Conservation (phyloP, 2,888 invertebrate species). For the Exephanes ischioxanthus region DNA sequence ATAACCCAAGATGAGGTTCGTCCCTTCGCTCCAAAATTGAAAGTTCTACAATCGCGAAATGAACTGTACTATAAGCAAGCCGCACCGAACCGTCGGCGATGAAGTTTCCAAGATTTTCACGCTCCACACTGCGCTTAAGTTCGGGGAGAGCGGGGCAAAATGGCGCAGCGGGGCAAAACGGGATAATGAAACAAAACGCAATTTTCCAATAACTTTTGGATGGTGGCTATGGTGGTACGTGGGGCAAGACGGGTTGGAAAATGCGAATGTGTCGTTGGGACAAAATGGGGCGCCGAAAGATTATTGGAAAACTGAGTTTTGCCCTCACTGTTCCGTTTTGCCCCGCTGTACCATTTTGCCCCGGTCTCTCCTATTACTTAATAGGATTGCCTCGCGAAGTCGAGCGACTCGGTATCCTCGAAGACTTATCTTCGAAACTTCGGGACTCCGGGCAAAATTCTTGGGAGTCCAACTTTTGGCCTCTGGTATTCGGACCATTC, state of each 20-base stretch:
- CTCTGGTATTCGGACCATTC: not conserved
- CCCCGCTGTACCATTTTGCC: no score
- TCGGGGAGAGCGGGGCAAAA: no score
- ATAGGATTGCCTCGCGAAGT: slow-evolving; percentile 23
- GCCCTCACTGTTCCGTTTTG: no score
- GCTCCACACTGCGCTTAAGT: not conserved
- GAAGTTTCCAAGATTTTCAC: slow-evolving; percentile 41
- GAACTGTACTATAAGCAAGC: not conserved
- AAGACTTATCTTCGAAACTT: slow-evolving; percentile 4
- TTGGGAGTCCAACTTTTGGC: slow-evolving; percentile 38
- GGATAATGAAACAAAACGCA: no score
- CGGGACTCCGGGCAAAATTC: slow-evolving; percentile 4
- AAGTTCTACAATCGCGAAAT: not conserved
- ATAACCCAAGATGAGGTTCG: not conserved
- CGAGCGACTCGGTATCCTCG: not conserved
- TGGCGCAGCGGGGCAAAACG: no score
- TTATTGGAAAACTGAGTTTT: no score
- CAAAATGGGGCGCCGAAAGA: no score
- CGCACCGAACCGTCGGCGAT: not conserved
- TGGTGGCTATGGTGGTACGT: no score
- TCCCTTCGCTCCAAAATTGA: not conserved
- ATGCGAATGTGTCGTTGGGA: no score
- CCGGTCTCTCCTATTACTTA: no score
- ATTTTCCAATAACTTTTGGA: no score
- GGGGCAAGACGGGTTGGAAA: no score